A percentile compares a stretch with the other conserved stretches of the same genome.
Evolutionary conservation across 2,797 vertebrate species (phyloP).

Genomic region (Bucorvus abyssinicus): DNA sequence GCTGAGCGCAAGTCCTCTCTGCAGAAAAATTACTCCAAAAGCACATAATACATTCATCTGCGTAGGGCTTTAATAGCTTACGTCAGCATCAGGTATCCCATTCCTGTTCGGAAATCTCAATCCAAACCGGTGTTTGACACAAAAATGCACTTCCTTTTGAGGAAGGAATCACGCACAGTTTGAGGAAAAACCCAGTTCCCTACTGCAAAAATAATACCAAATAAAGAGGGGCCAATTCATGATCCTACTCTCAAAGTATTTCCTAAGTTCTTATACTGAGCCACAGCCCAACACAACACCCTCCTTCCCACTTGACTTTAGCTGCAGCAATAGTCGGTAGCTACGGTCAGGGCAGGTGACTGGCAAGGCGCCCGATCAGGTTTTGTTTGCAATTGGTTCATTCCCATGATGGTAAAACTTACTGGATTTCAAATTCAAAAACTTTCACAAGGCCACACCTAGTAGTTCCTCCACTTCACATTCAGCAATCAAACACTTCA

Average conservation of each 20-base stretch:
- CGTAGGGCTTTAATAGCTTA: background rate
- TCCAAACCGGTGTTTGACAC: background rate
- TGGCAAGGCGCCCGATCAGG: background rate
- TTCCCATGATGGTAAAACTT: constrained; percentile 6
- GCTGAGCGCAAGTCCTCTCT: background rate
- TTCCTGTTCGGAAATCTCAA: background rate
- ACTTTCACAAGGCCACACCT: background rate
- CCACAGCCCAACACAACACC: background rate
- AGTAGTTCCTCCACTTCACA: background rate
- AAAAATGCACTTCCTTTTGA: background rate
- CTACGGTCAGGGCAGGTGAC: background rate
- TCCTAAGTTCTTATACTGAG: background rate
- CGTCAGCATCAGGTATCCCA: background rate
- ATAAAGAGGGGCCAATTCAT: background rate
- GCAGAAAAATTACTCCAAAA: background rate
- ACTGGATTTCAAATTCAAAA: background rate
- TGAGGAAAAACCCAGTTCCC: background rate
- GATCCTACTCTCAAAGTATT: background rate
- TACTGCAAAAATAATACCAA: background rate
- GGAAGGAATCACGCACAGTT: background rate
- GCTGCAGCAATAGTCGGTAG: background rate
- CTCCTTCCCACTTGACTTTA: background rate
- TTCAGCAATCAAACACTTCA: constrained; percentile 46
- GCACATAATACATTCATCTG: background rate
- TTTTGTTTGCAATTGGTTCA: constrained; percentile 20